Conservation (phyloP, 2,888 invertebrate genomes). For the Agelastica alni region DNA sequence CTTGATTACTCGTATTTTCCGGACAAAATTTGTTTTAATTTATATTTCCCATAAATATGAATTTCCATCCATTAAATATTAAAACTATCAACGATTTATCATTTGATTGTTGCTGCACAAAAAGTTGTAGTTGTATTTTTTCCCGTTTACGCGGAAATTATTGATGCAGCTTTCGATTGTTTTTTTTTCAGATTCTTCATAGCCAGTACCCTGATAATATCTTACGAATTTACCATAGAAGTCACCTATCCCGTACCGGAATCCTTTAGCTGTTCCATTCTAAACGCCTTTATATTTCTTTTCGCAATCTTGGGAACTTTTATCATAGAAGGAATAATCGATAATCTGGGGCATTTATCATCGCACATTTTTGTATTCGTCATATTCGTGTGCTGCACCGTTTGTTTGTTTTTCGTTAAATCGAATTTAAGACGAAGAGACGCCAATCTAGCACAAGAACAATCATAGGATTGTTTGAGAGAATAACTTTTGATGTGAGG, state of each 20-base stretch:
- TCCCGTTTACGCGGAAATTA: no score
- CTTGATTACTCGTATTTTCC: no score
- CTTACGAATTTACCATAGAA: slow-evolving; percentile 95
- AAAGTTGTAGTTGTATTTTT: no score
- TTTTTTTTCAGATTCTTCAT: slow-evolving; percentile 89
- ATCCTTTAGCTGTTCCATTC: slow-evolving; percentile 88
- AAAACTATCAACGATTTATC: no score
- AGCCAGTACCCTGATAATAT: slow-evolving; percentile 93
- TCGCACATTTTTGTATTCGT: slow-evolving; percentile 34
- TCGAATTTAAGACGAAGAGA: slow-evolving; percentile 40
- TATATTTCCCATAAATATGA: no score
- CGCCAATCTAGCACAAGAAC: slow-evolving; percentile 34
- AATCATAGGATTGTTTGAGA: neutral
- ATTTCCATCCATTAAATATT: no score
- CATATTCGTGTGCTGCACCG: slow-evolving; percentile 30
- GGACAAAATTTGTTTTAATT: no score
- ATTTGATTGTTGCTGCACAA: no score
- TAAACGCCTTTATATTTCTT: slow-evolving; percentile 72
- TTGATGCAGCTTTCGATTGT: no score
- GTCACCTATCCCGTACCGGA: slow-evolving; percentile 95
- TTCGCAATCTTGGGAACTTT: slow-evolving; percentile 43
- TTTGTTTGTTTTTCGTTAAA: slow-evolving; percentile 36
- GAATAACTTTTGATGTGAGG: no score
- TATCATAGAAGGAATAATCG: slow-evolving; percentile 37
- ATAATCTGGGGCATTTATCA: slow-evolving; percentile 35